Evolutionary conservation across 2,797 vertebrate species (phyloP).

Genomic region (Denticeps clupeoides): DNA sequence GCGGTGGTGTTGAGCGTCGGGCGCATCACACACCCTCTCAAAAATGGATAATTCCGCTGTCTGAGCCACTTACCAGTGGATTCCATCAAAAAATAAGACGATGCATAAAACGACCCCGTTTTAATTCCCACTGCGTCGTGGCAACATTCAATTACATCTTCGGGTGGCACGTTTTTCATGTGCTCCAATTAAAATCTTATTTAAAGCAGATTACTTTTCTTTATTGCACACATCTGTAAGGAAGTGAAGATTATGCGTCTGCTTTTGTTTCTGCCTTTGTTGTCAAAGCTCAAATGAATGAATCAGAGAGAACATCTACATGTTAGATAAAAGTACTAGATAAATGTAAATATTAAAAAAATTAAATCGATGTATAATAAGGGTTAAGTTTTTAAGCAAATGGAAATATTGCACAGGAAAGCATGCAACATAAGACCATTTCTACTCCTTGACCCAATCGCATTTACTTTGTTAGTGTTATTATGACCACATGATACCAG

Average conservation of each 20-base stretch:
- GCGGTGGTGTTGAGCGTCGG: constrained; percentile 36
- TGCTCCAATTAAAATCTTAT: constrained; percentile 70
- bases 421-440: no score
- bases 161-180: constrained; percentile 53
- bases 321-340: no score
- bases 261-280: neutral
- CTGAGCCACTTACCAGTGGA: constrained; percentile 57
- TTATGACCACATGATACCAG: no score
- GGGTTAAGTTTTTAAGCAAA: no score
- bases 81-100: constrained; percentile 70
- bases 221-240: constrained; percentile 64
- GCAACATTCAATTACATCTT: constrained; percentile 65
- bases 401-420: no score
- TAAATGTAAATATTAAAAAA: no score
- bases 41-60: constrained; percentile 61
- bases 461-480: no score
- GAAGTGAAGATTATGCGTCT: constrained; percentile 40
- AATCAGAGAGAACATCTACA: neutral
- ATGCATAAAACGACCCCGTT: constrained; percentile 64
- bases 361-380: no score
- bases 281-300: neutral
- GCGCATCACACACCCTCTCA: constrained; percentile 40
- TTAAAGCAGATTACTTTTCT: constrained; percentile 69
- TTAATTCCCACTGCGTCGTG: constrained; percentile 55
- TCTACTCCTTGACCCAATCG: no score